A percentile compares a stretch with the other conserved stretches of the same genome.
phyloP scores from a whole-genome alignment of 53 echinoderm and acorn worm species.

The Holothuria leucospilota region DNA sequence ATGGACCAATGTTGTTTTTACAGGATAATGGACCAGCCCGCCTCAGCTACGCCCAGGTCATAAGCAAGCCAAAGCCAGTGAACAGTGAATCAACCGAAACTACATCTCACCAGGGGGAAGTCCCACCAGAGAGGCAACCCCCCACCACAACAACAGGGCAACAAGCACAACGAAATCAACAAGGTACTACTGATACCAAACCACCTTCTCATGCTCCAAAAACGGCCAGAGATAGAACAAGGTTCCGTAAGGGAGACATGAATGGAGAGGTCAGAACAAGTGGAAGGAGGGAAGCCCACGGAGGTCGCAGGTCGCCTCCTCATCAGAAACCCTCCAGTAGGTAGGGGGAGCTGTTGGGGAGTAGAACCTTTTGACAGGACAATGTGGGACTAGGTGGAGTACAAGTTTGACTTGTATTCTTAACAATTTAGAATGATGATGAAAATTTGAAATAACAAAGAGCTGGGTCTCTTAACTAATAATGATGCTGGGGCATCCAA shows the following conservation, averaged over 20 bases:
- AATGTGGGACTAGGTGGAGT: no score
- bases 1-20: not conserved
- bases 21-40: constrained; percentile 65
- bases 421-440: not conserved
- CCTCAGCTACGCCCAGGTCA: constrained; percentile 88
- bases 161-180: constrained; percentile 57
- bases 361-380: no score
- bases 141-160: constrained; percentile 40
- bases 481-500: not conserved
- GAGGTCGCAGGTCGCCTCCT: constrained; percentile 81
- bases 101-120: constrained; percentile 43
- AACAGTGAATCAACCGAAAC: constrained; percentile 36
- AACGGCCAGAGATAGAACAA: constrained; percentile 38
- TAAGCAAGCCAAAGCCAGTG: constrained; percentile 74
- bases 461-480: not conserved
- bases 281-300: constrained; percentile 63
- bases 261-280: constrained; percentile 61
- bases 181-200: constrained; percentile 47
- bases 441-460: not conserved
- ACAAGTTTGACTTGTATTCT: no score
- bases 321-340: constrained; percentile 82
- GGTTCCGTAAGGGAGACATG: constrained; percentile 63
- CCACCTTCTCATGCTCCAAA: constrained; percentile 40
- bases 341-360: constrained; percentile 16
- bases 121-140: constrained; percentile 7